Percentiles rank a stretch among this genome's conserved stretches.
Conservation (phyloP, 2,888 invertebrate species). For the Rhagonycha fulva region DNA sequence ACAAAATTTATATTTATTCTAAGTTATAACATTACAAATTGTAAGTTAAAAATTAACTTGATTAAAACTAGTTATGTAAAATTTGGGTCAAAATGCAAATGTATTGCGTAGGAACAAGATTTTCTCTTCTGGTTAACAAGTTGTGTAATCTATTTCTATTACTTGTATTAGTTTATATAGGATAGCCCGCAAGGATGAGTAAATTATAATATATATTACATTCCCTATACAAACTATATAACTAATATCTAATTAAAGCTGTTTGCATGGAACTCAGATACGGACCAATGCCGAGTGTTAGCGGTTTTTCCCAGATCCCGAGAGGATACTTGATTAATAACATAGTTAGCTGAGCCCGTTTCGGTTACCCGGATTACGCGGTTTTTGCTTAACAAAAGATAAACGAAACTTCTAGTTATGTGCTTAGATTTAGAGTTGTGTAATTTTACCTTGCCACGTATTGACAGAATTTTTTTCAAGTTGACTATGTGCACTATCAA, state of each 20-base stretch:
- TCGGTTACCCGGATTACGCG: conserved; percentile 46
- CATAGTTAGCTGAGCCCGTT: conserved; percentile 42
- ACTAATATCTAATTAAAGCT: conserved; percentile 39
- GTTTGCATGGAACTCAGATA: conserved; percentile 36
- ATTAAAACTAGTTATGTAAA: background rate
- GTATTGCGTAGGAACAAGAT: background rate
- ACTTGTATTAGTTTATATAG: conserved; percentile 21
- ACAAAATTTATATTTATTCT: background rate
- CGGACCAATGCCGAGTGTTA: conserved; percentile 33
- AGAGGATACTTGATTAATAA: conserved; percentile 49
- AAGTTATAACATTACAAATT: background rate
- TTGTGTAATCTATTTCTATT: conserved; percentile 30
- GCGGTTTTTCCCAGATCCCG: conserved; percentile 36
- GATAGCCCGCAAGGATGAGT: conserved; percentile 27
- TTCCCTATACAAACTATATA: conserved; percentile 32
- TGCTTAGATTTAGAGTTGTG: conserved; percentile 40
- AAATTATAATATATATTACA: conserved; percentile 28
- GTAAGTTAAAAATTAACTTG: background rate
- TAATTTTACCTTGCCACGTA: conserved; percentile 37
- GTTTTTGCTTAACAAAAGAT: conserved; percentile 49
- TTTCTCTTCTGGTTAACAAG: conserved; percentile 14
- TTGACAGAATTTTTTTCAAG: conserved; percentile 25
- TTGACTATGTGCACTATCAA: background rate
- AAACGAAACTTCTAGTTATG: conserved; percentile 44
- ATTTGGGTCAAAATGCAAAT: background rate